Evolutionary conservation across 2,797 vertebrate genomes (phyloP), one percentile per base, ranked within the genome.

Genomic region (Tenualosa ilisha): DNA sequence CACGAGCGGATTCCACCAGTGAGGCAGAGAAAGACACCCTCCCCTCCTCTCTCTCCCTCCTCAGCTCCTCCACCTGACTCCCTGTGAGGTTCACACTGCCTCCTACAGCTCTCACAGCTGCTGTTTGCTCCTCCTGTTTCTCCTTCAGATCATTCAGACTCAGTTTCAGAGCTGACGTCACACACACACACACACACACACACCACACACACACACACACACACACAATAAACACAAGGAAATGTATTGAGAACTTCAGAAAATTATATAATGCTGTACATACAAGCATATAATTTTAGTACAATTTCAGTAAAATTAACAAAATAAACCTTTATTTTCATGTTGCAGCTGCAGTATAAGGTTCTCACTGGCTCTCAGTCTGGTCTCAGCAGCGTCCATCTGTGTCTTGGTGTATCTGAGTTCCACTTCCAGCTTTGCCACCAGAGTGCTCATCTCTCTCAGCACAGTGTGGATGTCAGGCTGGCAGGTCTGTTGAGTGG

Each of bases 381-480:
- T 31, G 31, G 31, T 1, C 1, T 31, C 31, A 31, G 1, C 31
- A 31, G 31, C 31, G 1, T 75, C 68, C 68, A 75, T 37, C 17
- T 75, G 68, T 43, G 68, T 20, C 15, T 75, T 75, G 6, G 68
- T 75, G 68, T 75, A 17, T 75, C 13, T 75, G 68, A 75, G 68
- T 31, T 75, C 31, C 37, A 43, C 13, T 75, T 6, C 40, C 68
- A 40, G 68, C 68, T 75, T 37, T 0, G 37, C 68, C 15, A 75
- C 31, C 15, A 20, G 68, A 17, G 31, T 13, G 15, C 68, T 75
- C 68, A 75, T 43, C 31, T 75, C 68, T 20, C 68, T 75, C 37
- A 75, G 68, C 68, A 75, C 68, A 8, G 68, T 31, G 68, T 75
- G 68, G 68, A 75, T 22, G 37, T 75, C 68, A 17, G 68, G 65